Conservation (phyloP, 2,113 vertebrate species). For the Tragelaphus buxtoni region DNA sequence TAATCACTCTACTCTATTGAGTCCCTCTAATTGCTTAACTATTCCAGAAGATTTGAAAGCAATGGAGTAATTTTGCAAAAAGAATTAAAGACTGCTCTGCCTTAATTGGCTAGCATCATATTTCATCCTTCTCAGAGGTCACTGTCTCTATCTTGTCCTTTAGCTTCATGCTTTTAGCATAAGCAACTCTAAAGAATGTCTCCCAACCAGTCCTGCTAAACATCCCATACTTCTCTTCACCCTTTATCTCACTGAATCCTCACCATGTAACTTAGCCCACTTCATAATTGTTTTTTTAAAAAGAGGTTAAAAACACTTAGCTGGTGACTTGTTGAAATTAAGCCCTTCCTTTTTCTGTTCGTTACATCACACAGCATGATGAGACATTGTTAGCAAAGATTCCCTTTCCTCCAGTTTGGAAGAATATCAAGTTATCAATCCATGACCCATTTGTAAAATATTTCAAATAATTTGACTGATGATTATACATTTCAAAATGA, state of each 20-base stretch:
- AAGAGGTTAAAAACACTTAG: neutral
- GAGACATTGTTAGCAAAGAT: neutral
- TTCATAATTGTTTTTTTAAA: neutral
- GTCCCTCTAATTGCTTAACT: neutral
- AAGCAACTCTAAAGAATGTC: no score
- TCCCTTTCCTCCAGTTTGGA: neutral
- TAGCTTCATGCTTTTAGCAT: no score
- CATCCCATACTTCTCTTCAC: neutral
- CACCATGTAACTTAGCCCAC: neutral
- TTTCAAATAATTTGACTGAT: neutral
- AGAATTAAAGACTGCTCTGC: neutral
- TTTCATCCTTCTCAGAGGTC: neutral
- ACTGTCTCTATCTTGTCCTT: neutral
- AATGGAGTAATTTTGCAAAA: neutral
- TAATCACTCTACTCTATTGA: neutral
- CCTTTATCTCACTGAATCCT: neutral
- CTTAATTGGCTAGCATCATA: neutral
- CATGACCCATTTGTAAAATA: conserved; percentile 5
- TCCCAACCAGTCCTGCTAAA: neutral
- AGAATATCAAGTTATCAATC: neutral
- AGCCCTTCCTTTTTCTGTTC: neutral
- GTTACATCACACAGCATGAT: neutral
- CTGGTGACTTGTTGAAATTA: neutral
- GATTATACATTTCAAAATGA: neutral
- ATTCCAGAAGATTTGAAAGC: neutral